phyloP scores from a whole-genome alignment of 2,113 vertebrate species.

The Scopus umbretta region DNA sequence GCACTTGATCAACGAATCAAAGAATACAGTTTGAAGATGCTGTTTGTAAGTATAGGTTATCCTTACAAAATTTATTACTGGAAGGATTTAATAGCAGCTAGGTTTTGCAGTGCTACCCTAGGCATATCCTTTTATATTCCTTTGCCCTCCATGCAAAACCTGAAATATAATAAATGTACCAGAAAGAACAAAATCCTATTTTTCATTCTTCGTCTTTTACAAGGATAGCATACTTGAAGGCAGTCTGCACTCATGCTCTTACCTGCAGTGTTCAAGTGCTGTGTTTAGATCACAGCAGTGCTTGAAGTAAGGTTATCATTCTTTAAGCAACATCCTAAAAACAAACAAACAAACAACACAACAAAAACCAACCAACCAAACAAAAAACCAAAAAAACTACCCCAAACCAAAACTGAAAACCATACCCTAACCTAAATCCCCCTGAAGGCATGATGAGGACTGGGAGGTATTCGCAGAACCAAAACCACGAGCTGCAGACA shows the following conservation, averaged over 20 bases:
- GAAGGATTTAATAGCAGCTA: background rate
- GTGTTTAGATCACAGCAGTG: background rate
- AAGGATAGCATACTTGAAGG: background rate
- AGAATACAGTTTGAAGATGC: background rate
- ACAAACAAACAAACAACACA: too few species aligned
- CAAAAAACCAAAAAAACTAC: too few species aligned
- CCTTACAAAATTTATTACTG: background rate
- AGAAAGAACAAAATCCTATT: background rate
- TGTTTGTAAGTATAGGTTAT: background rate
- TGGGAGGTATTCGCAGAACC: background rate
- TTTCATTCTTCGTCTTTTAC: rapidly evolving
- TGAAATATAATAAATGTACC: background rate
- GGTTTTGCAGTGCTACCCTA: background rate
- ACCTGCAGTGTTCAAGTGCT: background rate
- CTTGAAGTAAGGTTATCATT: background rate
- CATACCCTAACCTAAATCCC: background rate
- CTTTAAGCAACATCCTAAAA: background rate
- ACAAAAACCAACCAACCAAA: too few species aligned
- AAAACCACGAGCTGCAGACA: background rate
- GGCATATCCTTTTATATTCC: background rate
- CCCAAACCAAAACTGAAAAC: too few species aligned
- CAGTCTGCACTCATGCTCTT: rapidly evolving
- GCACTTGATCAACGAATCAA: background rate
- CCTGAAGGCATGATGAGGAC: background rate
- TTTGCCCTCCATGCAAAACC: background rate